phyloP scores from a whole-genome alignment of 1,140 invertebrate species.

The Eupristina koningsbergeri region DNA sequence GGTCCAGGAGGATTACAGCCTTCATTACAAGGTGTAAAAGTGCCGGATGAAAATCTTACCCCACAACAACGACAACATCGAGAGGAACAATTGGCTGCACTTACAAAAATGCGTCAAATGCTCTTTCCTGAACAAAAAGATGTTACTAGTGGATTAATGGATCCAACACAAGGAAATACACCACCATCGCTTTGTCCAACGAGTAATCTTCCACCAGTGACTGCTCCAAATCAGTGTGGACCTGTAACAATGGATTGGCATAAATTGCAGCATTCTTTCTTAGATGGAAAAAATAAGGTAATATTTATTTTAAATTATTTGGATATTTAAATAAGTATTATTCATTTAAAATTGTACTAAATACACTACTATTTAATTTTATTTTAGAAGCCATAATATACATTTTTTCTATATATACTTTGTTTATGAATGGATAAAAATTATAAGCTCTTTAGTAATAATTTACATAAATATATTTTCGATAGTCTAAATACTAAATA shows the following conservation, averaged over 20 bases:
- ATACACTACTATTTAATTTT: no score
- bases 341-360: no score
- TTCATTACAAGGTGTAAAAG: conserved; percentile 85
- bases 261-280: conserved; percentile 89
- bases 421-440: no score
- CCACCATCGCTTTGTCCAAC: conserved; percentile 62
- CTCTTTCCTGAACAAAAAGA: conserved; percentile 86
- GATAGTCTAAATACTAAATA: no score
- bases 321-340: no score
- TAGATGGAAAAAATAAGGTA: conserved; percentile 79
- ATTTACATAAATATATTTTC: no score
- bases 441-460: no score
- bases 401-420: no score
- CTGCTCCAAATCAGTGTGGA: conserved; percentile 74
- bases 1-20: conserved; percentile 75
- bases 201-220: conserved; percentile 66
- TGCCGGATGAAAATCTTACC: conserved; percentile 96
- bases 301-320: background rate
- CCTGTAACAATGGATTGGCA: conserved; percentile 84
- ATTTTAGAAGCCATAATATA: no score
- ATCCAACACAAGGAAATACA: conserved; percentile 68
- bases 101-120: conserved; percentile 94
- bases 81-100: conserved; percentile 91
- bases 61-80: conserved; percentile 95
- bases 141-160: conserved; percentile 62